Percentiles rank a stretch among this genome's conserved stretches.
Conservation (phyloP, 37 sponge, comb jelly and placozoan genomes). For the Theonella swinhoei region DNA sequence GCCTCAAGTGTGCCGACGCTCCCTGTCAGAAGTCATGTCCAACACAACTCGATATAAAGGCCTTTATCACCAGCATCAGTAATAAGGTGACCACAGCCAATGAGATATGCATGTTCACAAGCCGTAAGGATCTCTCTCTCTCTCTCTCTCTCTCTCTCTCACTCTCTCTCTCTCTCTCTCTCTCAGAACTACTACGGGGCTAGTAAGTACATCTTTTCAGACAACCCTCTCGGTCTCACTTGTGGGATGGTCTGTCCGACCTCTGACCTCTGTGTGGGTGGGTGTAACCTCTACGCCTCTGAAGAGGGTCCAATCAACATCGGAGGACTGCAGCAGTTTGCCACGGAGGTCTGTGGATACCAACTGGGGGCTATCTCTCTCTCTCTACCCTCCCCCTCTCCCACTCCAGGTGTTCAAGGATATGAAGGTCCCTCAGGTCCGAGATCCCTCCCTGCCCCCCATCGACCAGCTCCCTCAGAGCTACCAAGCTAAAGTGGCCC, state of each 20-base stretch:
- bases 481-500: slow-evolving; percentile 93
- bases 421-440: slow-evolving; percentile 91
- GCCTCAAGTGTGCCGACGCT: slow-evolving; percentile 97
- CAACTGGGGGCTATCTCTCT: background rate
- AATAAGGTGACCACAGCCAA: slow-evolving; percentile 67
- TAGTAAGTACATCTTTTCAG: slow-evolving; percentile 92
- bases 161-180: background rate
- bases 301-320: slow-evolving; percentile 98
- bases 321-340: slow-evolving; percentile 98
- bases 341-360: slow-evolving; percentile 78
- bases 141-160: background rate
- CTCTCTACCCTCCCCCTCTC: background rate
- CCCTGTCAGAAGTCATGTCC: slow-evolving; percentile 99
- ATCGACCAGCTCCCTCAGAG: slow-evolving; percentile 83
- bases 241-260: slow-evolving; percentile 99
- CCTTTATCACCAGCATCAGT: slow-evolving; percentile 87
- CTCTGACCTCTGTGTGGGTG: slow-evolving; percentile 96
- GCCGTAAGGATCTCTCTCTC: slow-evolving; percentile 4
- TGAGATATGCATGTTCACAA: background rate
- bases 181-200: slow-evolving; percentile 94
- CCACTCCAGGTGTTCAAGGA: slow-evolving; percentile 83
- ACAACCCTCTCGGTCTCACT: slow-evolving; percentile 96
- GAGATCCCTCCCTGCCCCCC: slow-evolving; percentile 81
- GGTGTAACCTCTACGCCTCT: slow-evolving; percentile 92
- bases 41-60: slow-evolving; percentile 95